Evolutionary conservation across 1,140 invertebrate species (phyloP), one percentile per base, ranked within the genome.

Genomic region (Tenebrio molitor): DNA sequence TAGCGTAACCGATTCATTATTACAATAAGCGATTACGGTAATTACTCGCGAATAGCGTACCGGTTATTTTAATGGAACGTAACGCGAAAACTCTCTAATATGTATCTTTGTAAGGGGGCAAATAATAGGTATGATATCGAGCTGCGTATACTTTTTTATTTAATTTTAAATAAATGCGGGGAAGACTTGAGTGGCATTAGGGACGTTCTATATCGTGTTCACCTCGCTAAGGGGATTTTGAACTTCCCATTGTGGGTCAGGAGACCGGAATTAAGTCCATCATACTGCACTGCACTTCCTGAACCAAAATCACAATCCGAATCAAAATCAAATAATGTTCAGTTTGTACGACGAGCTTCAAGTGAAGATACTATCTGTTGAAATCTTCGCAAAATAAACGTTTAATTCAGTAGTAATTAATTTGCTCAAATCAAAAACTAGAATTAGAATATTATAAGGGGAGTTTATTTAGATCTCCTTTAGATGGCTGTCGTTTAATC

Each of bases 81-180:
- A n/a, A n/a, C n/a, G n/a, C n/a, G n/a, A n/a, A n/a, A n/a, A n/a
- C n/a, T n/a, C n/a, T n/a, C n/a, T n/a, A n/a, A n/a, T n/a, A n/a
- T n/a, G n/a, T 71, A 71, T 71, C 66, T 71, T 71, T 14, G 19
- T 65, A 66, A 41, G 39, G 69, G 69, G 42, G 33, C 69, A 70
- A 62, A 71, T 71, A 71, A 71, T 71, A 39, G 69, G 50, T 71
- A 58, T 73, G 50, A 74, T 68, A 74, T 72, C 73, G 69, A 74
- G 73, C 73, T 74, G 73, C 53, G 73, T 34, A 53, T 67, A 42
- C 63, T 74, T 74, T 69, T 72, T 74, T 74, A 72, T 74, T 74
- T 74, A 74, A 74, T 74, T 74, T 74, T 72, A 74, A 74, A 72
- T 71, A 66, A 66, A 66, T 42, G 63, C 19, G 19, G 33, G 69